A percentile compares a stretch with the other conserved stretches of the same genome.
phyloP scores from a whole-genome alignment of 2,888 invertebrate genomes.

The Parasteatoda lunata region DNA sequence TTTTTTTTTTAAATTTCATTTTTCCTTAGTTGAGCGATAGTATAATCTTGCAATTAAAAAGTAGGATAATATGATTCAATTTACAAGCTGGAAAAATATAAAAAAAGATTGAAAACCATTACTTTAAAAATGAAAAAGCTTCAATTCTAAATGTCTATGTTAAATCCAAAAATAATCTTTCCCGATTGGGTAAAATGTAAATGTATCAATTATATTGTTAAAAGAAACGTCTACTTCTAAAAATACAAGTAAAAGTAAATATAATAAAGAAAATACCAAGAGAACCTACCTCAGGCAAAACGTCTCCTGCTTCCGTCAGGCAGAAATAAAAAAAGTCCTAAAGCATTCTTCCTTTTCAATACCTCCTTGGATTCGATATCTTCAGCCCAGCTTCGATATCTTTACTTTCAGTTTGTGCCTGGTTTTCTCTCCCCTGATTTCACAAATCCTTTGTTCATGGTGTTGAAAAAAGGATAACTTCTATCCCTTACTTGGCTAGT shows the following conservation, averaged over 20 bases:
- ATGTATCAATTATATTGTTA: no score
- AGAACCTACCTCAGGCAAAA: constrained; percentile 36
- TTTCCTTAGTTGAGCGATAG: no score
- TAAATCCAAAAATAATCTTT: no score
- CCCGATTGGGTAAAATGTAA: no score
- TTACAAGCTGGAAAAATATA: no score
- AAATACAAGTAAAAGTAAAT: constrained; percentile 35
- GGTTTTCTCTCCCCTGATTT: constrained; percentile 29
- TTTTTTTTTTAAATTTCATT: no score
- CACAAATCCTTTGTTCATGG: constrained; percentile 60
- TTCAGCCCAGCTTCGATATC: constrained; percentile 36
- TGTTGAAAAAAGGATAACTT: constrained; percentile 7
- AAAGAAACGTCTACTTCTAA: background rate
- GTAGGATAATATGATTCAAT: no score
- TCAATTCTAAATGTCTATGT: no score
- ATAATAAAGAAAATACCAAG: constrained; percentile 10
- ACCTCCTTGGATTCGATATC: constrained; percentile 40
- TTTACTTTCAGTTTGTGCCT: constrained; percentile 34
- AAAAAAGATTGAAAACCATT: no score
- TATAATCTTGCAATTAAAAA: no score
- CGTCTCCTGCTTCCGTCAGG: constrained; percentile 41
- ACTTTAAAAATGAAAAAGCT: no score
- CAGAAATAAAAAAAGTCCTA: constrained; percentile 43
- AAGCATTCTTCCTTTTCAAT: constrained; percentile 44
- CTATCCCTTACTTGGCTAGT: no score